A percentile compares a stretch with the other conserved stretches of the same genome.
phyloP scores from a whole-genome alignment of 2,113 vertebrate species.

The Sitta europaea region DNA sequence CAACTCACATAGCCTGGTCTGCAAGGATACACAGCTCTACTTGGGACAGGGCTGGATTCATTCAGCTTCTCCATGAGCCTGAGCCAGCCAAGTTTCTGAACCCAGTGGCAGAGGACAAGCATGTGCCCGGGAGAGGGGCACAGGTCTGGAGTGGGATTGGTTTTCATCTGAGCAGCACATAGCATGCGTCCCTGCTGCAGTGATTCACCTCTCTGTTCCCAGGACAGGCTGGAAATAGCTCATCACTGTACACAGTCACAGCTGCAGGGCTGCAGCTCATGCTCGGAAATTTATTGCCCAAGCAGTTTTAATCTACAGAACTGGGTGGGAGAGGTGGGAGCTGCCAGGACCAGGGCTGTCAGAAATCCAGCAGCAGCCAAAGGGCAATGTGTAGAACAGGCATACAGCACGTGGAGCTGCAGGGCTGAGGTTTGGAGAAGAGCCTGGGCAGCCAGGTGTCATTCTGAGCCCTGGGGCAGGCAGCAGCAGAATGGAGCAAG shows the following conservation, averaged over 20 bases:
- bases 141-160: not conserved
- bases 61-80: slow-evolving; percentile 6
- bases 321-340: not conserved
- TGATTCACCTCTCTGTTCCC: slow-evolving; percentile 30
- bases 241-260: not conserved
- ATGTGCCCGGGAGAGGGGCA: not conserved
- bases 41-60: not conserved
- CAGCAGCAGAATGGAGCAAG: not conserved
- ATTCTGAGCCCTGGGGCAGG: not conserved
- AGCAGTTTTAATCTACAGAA: not conserved
- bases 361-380: not conserved
- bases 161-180: slow-evolving; percentile 70
- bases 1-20: fast-evolving
- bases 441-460: not conserved
- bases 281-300: not conserved
- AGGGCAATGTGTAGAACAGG: not conserved
- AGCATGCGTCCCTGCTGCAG: not conserved
- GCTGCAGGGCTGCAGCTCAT: not conserved
- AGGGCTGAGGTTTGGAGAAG: not conserved
- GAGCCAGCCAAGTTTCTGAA: slow-evolving; percentile 21
- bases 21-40: not conserved
- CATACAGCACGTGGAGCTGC: not conserved
- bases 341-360: not conserved
- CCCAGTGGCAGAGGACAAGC: not conserved
- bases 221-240: slow-evolving; percentile 67